Evolutionary conservation across 2,888 invertebrate species (phyloP).

Genomic region (Conus canariensis): DNA sequence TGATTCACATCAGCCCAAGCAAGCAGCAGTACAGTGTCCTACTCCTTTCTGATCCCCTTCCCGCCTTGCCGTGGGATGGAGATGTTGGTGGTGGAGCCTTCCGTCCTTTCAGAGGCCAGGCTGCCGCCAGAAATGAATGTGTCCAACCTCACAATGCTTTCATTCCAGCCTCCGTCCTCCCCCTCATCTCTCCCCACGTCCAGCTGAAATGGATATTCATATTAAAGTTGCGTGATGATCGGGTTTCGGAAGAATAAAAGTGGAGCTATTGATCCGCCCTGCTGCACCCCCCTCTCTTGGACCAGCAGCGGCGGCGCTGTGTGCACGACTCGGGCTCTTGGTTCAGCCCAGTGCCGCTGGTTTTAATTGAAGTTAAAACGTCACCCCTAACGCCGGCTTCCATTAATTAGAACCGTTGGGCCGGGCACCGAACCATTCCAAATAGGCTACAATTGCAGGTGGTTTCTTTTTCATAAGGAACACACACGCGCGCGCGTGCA

Average conservation of each 20-base stretch:
- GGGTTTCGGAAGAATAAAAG: slow-evolving; percentile 25
- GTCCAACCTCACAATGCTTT: no score
- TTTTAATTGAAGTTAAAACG: slow-evolving; percentile 37
- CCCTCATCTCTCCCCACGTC: background rate
- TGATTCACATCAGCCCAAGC: no score
- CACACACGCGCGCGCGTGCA: background rate
- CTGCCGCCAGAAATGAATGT: no score
- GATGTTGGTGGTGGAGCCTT: no score
- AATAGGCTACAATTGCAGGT: background rate
- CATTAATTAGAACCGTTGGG: slow-evolving; percentile 17
- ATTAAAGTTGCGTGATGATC: slow-evolving; percentile 38
- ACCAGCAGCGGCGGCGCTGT: background rate
- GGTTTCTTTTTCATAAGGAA: slow-evolving; percentile 5
- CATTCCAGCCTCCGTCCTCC: background rate
- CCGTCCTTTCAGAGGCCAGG: no score
- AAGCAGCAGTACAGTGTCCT: no score
- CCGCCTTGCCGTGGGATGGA: no score
- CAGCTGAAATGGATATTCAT: slow-evolving; percentile 37
- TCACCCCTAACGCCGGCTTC: background rate
- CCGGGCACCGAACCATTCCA: background rate
- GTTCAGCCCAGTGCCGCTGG: background rate
- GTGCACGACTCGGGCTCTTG: background rate
- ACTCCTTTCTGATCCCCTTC: no score
- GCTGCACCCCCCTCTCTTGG: background rate
- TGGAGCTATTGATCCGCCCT: slow-evolving; percentile 30